Conservation (phyloP, 2,888 invertebrate genomes). For the Trichopoda pennipes region DNA sequence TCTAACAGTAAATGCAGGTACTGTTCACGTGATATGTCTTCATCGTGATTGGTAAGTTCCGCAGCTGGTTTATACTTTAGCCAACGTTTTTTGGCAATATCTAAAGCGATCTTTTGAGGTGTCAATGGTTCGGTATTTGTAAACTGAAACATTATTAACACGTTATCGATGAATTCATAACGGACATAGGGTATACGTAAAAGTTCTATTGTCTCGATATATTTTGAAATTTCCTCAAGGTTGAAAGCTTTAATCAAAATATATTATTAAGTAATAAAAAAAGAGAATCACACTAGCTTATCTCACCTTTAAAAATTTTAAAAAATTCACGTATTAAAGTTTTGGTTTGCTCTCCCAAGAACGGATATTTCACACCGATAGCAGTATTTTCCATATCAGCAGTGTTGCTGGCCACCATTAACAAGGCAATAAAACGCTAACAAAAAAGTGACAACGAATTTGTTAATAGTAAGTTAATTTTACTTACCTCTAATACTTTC, state of each 20-base stretch:
- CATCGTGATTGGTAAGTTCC: constrained; percentile 63
- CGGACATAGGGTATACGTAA: constrained; percentile 76
- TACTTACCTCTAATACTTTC: constrained; percentile 74
- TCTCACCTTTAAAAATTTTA: constrained; percentile 74
- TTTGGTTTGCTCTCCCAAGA: constrained; percentile 73
- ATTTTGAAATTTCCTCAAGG: constrained; percentile 71
- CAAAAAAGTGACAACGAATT: constrained; percentile 7
- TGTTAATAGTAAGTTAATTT: not conserved
- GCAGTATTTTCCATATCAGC: constrained; percentile 74
- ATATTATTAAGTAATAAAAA: not conserved
- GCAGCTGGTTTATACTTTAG: constrained; percentile 72
- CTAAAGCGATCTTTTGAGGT: constrained; percentile 75
- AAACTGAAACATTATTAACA: constrained; percentile 75
- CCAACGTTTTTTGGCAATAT: constrained; percentile 76
- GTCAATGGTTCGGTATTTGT: constrained; percentile 71
- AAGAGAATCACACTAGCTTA: not conserved
- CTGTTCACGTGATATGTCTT: constrained; percentile 73
- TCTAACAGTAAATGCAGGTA: constrained; percentile 75
- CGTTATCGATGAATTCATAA: constrained; percentile 76
- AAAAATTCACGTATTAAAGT: constrained; percentile 75
- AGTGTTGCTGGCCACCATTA: constrained; percentile 77
- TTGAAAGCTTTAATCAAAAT: constrained; percentile 64
- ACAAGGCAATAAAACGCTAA: constrained; percentile 76
- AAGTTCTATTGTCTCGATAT: constrained; percentile 73
- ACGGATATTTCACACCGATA: constrained; percentile 74